A percentile compares a stretch with the other conserved stretches of the same genome.
Evolutionary conservation across 2,797 vertebrate genomes (phyloP).

Genomic region (Thalassophryne amazonica): DNA sequence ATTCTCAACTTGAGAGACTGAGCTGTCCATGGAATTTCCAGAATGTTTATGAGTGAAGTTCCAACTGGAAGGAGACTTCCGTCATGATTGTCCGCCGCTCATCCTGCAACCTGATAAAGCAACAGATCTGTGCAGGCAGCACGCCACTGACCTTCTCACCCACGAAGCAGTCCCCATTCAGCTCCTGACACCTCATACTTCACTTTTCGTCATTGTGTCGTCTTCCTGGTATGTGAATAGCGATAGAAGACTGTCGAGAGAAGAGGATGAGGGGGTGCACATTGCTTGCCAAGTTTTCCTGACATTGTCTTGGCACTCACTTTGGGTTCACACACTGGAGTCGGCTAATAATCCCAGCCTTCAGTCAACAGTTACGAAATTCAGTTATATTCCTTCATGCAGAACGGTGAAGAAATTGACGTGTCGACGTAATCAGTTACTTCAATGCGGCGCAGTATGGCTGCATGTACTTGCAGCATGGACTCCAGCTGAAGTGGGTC

Average conservation of each 20-base stretch:
- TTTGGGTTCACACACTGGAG: constrained; percentile 57
- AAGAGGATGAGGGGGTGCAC: constrained; percentile 49
- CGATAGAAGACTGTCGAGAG: constrained; percentile 46
- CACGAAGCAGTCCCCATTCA: constrained; percentile 4
- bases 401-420: too few relatives aligned
- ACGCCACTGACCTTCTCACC: constrained; percentile 47
- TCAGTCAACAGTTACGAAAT: background rate
- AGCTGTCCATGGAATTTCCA: too few relatives aligned
- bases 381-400: too few relatives aligned
- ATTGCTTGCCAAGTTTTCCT: constrained; percentile 79
- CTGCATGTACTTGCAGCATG: too few relatives aligned
- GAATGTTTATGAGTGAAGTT: too few relatives aligned
- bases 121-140: constrained; percentile 32
- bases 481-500: too few relatives aligned
- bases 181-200: constrained; percentile 41
- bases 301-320: constrained; percentile 52
- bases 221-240: constrained; percentile 73
- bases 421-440: too few relatives aligned
- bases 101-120: constrained; percentile 56
- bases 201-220: constrained; percentile 72
- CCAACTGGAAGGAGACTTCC: too few relatives aligned
- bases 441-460: too few relatives aligned
- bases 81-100: constrained; percentile 47
- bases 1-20: too few relatives aligned
- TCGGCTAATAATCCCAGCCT: too few relatives aligned